Evolutionary conservation across 2,888 invertebrate species (phyloP), one percentile per base, ranked within the genome.

Genomic region (Drosophila kambysellisi): DNA sequence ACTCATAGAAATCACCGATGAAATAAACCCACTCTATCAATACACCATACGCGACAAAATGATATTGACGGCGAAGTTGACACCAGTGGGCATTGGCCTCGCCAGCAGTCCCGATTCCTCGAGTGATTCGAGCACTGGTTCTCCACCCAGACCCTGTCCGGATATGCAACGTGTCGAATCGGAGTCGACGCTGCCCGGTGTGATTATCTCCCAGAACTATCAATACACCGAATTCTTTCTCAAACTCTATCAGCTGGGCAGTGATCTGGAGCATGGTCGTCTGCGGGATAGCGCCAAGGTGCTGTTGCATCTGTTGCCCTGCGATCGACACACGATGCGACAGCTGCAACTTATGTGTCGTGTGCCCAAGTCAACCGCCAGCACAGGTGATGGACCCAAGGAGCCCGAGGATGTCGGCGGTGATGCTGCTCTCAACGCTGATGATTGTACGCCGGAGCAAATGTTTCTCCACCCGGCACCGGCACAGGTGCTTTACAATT

Each of bases 41-140:
- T 96, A 97, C 91, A 97, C 97, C 58, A 94, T 98, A 66, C 85
- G 91, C 35, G 88, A 88, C 65, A 88, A 98, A 95, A 97, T 96
- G 95, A 96, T 98, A 91, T 94, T 97, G 76, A 96, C 96, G 50
- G 97, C 96, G 3, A 97, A 97, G 93, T 93, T 97, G 59, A 95
- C 96, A 74, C 97, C 96, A 88, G 94, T 96, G 46, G 95, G 95
- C 88, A 94, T 95, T 20, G 96, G 96, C 69, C 94, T 96, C 92
- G 95, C 96, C 30, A 96, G 97, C 87, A 97, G 97, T 68, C 97
- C 97, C 63, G 99, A 99, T 92, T 98, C 98, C 65, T 98, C 98
- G 90, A 98, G 98, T 67, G 99, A 99, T 92, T 98, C 98, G 82
- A 98, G 98, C 66, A 97, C 98, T 4, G 97, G 98, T 4, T 98